Conservation (phyloP, 2,888 invertebrate genomes). For the Caenorhabditis becei region DNA sequence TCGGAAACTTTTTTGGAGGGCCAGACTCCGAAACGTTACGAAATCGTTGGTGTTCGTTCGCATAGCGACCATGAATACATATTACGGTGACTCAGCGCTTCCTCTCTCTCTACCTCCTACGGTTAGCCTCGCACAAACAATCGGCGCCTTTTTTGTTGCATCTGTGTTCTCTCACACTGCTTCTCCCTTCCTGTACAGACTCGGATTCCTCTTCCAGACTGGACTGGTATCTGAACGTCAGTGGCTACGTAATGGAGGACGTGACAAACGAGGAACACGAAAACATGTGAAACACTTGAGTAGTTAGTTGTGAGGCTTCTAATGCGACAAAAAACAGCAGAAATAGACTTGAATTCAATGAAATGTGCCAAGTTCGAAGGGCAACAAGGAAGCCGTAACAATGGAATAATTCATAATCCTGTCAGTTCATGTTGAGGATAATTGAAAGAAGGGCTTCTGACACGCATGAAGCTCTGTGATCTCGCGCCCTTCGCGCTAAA, state of each 20-base stretch:
- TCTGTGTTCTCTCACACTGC: neutral
- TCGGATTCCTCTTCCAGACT: neutral
- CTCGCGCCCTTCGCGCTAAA: constrained; percentile 4
- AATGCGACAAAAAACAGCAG: neutral
- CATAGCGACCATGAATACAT: constrained; percentile 36
- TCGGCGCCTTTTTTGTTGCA: constrained; percentile 40
- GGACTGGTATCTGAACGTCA: constrained; percentile 23
- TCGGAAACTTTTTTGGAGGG: constrained; percentile 24
- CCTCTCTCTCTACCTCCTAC: constrained; percentile 30
- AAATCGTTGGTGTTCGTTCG: constrained; percentile 32
- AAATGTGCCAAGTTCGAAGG: neutral
- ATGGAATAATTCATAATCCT: constrained; percentile 7
- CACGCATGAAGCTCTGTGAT: neutral
- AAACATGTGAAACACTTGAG: constrained; percentile 46
- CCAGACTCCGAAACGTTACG: constrained; percentile 37
- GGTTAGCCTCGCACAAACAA: constrained; percentile 44
- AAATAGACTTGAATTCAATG: neutral
- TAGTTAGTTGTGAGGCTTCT: constrained; percentile 16
- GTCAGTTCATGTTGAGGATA: constrained; percentile 10
- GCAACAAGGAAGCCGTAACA: constrained; percentile 21
- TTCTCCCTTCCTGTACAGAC: constrained; percentile 2
- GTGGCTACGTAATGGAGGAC: constrained; percentile 18
- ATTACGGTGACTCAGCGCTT: constrained; percentile 53
- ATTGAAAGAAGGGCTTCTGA: neutral
- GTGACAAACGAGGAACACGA: constrained; percentile 10